Evolutionary conservation across 2,888 invertebrate genomes (phyloP).

Genomic region (Poecilobothrus nobilitatus): DNA sequence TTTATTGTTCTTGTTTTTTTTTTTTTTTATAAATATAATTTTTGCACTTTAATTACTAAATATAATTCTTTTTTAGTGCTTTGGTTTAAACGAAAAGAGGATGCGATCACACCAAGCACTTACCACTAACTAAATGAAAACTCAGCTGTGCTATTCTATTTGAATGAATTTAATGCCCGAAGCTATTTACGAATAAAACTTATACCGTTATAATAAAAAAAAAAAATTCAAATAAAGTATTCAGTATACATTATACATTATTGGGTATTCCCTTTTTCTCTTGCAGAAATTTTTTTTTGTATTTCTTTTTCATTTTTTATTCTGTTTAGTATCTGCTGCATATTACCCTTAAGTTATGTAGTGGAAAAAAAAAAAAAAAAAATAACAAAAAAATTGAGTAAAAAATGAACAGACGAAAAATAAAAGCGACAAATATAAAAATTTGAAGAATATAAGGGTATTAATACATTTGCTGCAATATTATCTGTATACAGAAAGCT

Average conservation of each 20-base stretch:
- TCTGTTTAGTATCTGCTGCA: too few species aligned
- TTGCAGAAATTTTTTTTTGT: neutral
- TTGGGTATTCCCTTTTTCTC: neutral
- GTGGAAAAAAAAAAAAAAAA: too few species aligned
- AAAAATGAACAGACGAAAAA: too few species aligned
- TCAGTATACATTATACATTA: neutral
- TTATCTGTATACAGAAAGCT: too few species aligned
- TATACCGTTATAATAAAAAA: neutral
- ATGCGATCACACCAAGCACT: constrained; percentile 38
- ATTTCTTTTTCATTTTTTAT: too few species aligned
- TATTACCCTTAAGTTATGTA: too few species aligned
- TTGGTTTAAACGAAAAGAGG: neutral
- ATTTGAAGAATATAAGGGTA: too few species aligned
- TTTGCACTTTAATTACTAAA: too few species aligned
- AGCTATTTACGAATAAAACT: neutral
- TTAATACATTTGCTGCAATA: too few species aligned
- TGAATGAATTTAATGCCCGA: constrained; percentile 32
- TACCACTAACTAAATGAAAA: constrained; percentile 41
- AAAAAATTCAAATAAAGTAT: too few species aligned
- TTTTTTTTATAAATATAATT: neutral
- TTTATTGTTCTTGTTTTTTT: neutral
- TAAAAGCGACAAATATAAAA: too few species aligned
- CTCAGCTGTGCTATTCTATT: constrained; percentile 42
- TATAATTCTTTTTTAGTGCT: neutral
- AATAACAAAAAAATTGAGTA: too few species aligned